phyloP scores from a whole-genome alignment of 1,140 invertebrate genomes.

The Solenopsis fugax region DNA sequence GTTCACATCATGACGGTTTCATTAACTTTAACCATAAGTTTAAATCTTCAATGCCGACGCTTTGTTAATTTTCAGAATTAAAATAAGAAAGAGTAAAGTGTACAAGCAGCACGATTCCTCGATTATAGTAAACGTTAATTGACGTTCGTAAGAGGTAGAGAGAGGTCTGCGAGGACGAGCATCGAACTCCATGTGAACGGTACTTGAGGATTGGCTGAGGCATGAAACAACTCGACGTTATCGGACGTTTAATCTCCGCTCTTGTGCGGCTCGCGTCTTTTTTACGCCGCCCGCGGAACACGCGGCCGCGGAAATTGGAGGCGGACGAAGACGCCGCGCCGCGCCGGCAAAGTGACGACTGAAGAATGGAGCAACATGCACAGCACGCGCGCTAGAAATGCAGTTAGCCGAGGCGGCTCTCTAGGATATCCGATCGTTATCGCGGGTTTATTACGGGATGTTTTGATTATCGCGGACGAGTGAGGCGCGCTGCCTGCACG shows the following conservation, averaged over 20 bases:
- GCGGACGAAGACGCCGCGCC: constrained; percentile 17
- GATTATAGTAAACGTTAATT: constrained; percentile 17
- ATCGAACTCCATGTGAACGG: constrained; percentile 14
- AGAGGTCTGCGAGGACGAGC: background rate
- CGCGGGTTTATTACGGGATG: constrained; percentile 57
- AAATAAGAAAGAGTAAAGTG: background rate
- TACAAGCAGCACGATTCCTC: background rate
- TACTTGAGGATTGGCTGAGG: constrained; percentile 40
- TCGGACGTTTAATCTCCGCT: constrained; percentile 63
- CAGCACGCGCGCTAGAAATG: constrained; percentile 36
- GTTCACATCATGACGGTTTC: constrained; percentile 30
- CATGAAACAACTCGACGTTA: constrained; percentile 48
- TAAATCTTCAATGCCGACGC: background rate
- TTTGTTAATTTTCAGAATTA: constrained; percentile 14
- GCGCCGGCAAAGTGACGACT: constrained; percentile 5
- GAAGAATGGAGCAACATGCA: constrained; percentile 41
- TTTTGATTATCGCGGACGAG: constrained; percentile 55
- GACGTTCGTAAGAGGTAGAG: background rate
- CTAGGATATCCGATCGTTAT: constrained; percentile 51
- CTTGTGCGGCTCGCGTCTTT: background rate
- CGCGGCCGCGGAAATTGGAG: constrained; percentile 55
- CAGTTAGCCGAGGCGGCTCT: constrained; percentile 15
- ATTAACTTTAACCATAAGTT: background rate
- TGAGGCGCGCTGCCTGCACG: background rate
- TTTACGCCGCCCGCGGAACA: constrained; percentile 19